Conservation (phyloP, 2,113 vertebrate genomes). For the Petrocephalus zakoni region DNA sequence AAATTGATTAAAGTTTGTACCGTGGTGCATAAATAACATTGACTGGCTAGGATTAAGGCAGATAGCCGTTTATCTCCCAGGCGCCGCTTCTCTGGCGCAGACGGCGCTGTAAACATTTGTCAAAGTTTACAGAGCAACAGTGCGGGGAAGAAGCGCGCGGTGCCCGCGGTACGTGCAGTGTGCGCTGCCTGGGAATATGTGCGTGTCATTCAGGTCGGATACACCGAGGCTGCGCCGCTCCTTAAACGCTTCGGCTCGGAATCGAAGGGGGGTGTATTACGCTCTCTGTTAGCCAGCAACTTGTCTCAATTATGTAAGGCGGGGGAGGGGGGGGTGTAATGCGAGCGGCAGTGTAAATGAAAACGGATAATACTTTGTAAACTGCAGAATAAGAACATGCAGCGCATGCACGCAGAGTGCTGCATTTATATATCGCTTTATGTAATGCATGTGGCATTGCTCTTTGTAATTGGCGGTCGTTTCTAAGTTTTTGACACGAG, state of each 20-base stretch:
- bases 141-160: not conserved
- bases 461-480: not conserved
- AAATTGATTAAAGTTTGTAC: not conserved
- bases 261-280: not conserved
- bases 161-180: not conserved
- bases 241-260: not conserved
- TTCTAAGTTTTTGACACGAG: not conserved
- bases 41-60: conserved; percentile 4
- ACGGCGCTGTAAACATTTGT: not conserved
- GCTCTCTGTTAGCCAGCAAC: conserved; percentile 38
- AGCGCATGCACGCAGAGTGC: not conserved
- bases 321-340: not conserved
- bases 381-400: not conserved
- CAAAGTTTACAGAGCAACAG: not conserved
- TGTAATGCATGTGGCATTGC: not conserved
- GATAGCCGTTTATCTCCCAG: not conserved
- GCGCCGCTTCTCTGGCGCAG: conserved; percentile 4
- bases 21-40: not conserved
- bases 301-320: conserved; percentile 58
- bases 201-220: not conserved
- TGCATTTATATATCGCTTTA: not conserved
- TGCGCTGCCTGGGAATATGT: not conserved
- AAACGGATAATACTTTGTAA: not conserved
- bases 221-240: not conserved
- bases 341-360: not conserved